A percentile compares a stretch with the other conserved stretches of the same genome.
phyloP scores from a whole-genome alignment of 2,113 vertebrate species.

The Diphyllodes magnificus region DNA sequence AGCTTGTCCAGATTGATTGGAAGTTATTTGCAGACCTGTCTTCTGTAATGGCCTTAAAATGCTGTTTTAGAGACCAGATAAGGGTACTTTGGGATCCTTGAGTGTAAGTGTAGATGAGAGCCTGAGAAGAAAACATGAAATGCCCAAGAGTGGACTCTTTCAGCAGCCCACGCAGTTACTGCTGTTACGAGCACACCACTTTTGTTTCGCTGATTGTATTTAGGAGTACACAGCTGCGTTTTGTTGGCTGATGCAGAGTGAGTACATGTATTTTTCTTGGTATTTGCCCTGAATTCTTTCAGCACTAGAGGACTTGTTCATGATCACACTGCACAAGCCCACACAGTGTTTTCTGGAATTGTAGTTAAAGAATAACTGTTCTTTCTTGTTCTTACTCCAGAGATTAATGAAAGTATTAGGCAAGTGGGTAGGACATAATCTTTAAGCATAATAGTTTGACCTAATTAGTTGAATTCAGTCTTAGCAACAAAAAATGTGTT shows the following conservation, averaged over 20 bases:
- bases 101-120: background rate
- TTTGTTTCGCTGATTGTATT: background rate
- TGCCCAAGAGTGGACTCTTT: background rate
- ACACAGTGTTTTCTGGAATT: slow-evolving; percentile 52
- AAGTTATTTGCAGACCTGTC: background rate
- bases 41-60: background rate
- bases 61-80: background rate
- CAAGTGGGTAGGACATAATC: slow-evolving; percentile 44
- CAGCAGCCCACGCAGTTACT: background rate
- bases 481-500: slow-evolving; percentile 17
- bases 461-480: slow-evolving; percentile 46
- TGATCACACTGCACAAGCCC: background rate
- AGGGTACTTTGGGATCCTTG: background rate
- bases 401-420: slow-evolving; percentile 47
- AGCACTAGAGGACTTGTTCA: slow-evolving; percentile 53
- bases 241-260: background rate
- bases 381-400: slow-evolving; percentile 25
- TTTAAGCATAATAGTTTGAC: slow-evolving; percentile 28
- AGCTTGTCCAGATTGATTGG: background rate
- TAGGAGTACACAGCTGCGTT: background rate
- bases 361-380: slow-evolving; percentile 40
- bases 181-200: background rate
- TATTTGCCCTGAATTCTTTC: slow-evolving; percentile 56
- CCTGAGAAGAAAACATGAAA: background rate
- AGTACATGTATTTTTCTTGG: slow-evolving; percentile 40